phyloP scores from a whole-genome alignment of 2,888 invertebrate species.

The Dermolepida albohirtum region DNA sequence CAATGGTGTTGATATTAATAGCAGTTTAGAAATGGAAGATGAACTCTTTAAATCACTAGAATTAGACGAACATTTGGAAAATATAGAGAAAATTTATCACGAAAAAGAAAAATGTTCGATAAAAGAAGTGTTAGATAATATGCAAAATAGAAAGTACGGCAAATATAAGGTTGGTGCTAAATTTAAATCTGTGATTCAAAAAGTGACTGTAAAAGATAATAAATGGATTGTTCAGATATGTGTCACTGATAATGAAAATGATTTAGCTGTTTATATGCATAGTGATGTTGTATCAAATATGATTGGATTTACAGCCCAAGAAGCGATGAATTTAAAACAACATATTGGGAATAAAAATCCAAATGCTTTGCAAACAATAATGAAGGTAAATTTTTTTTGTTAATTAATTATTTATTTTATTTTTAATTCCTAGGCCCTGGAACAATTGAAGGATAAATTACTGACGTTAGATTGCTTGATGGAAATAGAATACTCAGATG shows the following conservation, averaged over 20 bases:
- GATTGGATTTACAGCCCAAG: constrained; percentile 66
- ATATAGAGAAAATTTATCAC: constrained; percentile 52
- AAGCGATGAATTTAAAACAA: constrained; percentile 47
- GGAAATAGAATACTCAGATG: constrained; percentile 54
- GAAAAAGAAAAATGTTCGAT: constrained; percentile 40
- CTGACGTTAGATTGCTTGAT: constrained; percentile 54
- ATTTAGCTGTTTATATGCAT: constrained; percentile 69
- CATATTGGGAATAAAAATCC: constrained; percentile 49
- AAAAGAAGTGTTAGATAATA: constrained; percentile 51
- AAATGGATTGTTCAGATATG: constrained; percentile 71
- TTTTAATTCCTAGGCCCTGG: constrained; percentile 53
- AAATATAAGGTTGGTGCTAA: constrained; percentile 71
- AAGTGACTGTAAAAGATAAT: constrained; percentile 68
- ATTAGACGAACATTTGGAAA: constrained; percentile 54
- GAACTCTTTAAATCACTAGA: constrained; percentile 58
- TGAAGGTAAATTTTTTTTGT: constrained; percentile 48
- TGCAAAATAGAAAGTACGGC: constrained; percentile 61
- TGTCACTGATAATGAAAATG: constrained; percentile 70
- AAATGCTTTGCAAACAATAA: constrained; percentile 50
- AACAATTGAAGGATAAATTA: constrained; percentile 54
- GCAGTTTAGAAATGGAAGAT: constrained; percentile 51
- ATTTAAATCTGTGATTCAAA: constrained; percentile 69
- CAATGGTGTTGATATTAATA: constrained; percentile 33
- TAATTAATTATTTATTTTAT: constrained; percentile 7
- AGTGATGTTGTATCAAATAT: constrained; percentile 69